These are phyloP conservation scores for Mormyrops attenuatus DNA, from an alignment of 2,797 vertebrate species.

Conservation along the genomic window DNA sequence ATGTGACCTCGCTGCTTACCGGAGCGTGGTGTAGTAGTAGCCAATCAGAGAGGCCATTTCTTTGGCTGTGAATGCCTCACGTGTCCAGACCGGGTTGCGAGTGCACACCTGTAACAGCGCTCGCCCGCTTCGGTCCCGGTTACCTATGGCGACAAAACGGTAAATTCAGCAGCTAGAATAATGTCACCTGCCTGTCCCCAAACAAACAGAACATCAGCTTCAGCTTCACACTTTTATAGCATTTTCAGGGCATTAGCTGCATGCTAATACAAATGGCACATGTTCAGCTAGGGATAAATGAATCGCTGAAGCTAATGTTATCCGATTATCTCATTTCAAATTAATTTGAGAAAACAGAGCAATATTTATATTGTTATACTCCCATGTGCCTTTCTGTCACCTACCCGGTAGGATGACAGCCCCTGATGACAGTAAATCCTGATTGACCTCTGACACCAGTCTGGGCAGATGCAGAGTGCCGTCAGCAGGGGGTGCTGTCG, in stretches of 20 bases:
- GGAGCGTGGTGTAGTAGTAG: conserved; percentile 68
- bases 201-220: background rate
- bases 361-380: background rate
- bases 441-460: conserved; percentile 58
- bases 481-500: conserved; percentile 29
- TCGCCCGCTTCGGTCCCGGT: conserved; percentile 67
- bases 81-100: conserved; percentile 61
- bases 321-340: background rate
- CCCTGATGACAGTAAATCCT: conserved; percentile 66
- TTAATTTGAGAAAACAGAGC: background rate
- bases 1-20: conserved; percentile 50
- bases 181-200: background rate
- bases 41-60: conserved; percentile 66
- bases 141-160: conserved; percentile 55
- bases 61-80: conserved; percentile 48
- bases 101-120: conserved; percentile 69
- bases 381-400: background rate
- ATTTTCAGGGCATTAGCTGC: background rate
- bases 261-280: background rate
- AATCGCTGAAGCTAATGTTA: background rate
- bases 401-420: conserved; percentile 67
- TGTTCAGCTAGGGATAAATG: background rate
- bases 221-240: background rate
- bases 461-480: conserved; percentile 40
- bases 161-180: background rate